A percentile compares a stretch with the other conserved stretches of the same genome.
phyloP scores from a whole-genome alignment of 2,888 invertebrate species.

The Cotesia congregata region DNA sequence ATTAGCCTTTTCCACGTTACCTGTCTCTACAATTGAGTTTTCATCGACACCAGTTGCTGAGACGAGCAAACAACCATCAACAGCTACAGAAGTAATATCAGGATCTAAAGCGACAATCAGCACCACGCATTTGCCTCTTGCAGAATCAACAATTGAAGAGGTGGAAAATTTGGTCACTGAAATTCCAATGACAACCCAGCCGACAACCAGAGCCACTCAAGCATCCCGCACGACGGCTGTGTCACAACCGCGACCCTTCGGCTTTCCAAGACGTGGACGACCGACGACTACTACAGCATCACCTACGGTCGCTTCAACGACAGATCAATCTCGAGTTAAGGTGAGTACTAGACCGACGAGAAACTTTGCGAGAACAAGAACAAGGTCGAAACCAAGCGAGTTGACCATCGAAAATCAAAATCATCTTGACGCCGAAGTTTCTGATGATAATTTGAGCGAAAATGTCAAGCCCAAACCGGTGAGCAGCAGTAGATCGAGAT shows the following conservation, averaged over 20 bases:
- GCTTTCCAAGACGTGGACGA: constrained; percentile 71
- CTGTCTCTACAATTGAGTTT: neutral
- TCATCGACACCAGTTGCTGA: constrained; percentile 44
- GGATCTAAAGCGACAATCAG: constrained; percentile 33
- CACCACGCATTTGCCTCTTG: constrained; percentile 28
- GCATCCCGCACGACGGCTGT: constrained; percentile 63
- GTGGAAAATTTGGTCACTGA: constrained; percentile 64
- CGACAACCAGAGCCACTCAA: constrained; percentile 28
- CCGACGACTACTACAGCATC: constrained; percentile 59
- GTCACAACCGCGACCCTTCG: constrained; percentile 73
- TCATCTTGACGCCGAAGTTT: constrained; percentile 16
- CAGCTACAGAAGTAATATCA: constrained; percentile 30
- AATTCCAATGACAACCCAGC: constrained; percentile 58
- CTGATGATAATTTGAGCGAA: constrained; percentile 28
- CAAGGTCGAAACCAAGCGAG: constrained; percentile 46
- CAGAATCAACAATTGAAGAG: constrained; percentile 52
- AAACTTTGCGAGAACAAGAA: constrained; percentile 61
- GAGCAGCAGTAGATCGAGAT: constrained; percentile 11
- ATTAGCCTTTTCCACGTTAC: constrained; percentile 33
- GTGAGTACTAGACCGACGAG: constrained; percentile 66
- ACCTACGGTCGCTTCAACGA: constrained; percentile 50
- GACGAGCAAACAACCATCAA: constrained; percentile 52
- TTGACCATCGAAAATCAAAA: constrained; percentile 2
- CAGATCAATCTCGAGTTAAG: constrained; percentile 61
- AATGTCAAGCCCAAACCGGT: neutral